Base-by-base conservation (phyloP, 2,113 vertebrate genomes). In the Beaufortia kweichowensis region DNA sequence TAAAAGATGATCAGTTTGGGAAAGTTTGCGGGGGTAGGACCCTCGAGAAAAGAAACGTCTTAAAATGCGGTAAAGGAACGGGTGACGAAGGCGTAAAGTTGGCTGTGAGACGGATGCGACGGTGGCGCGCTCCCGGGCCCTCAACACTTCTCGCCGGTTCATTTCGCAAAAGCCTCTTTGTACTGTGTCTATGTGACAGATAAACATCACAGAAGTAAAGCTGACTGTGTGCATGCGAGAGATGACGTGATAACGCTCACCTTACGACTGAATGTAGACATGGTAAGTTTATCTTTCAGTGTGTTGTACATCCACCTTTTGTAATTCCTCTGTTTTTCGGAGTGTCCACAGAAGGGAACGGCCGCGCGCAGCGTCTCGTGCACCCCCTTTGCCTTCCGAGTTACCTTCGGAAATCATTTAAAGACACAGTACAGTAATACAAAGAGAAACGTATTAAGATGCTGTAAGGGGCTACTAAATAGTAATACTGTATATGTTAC, bases 131-230 rank as follows among this genome's bases (percentile, higher is more conserved):
- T 84, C 78, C 81, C 87, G 90, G 91, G 90, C 90, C 70, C 91
- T 92, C 81, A 78, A 33, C 81, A 89, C 86, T 85, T 88, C 82
- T 67, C 67, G 78, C 89, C 90, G 91, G 90, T 87, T 87, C 90
- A 88, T 91, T 88, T 86, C 76, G 39, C 71, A 87, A 87, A 87
- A 89, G 87, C 85, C 84, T 86, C 90, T 92, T 91, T 81, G 90
- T 91, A 87, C 81, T 81, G 80, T 85, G 73, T 59, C 56, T 85
- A 84, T 57, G 71, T 4, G n/a, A 75, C 65, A 24, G 17, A 48
- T n/a, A 31, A 61, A 29, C 35, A 46, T 26, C 17, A 43, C 24
- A 62, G 21, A 33, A 50, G 19, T 48, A 70, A 53, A 14, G 2
- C 26, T n/a, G 65, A 48, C 57, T 46, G 72, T 33, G 21, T 14